Evolutionary conservation across 2,797 vertebrate species (phyloP).

Genomic region (Pagetopsis macropterus): DNA sequence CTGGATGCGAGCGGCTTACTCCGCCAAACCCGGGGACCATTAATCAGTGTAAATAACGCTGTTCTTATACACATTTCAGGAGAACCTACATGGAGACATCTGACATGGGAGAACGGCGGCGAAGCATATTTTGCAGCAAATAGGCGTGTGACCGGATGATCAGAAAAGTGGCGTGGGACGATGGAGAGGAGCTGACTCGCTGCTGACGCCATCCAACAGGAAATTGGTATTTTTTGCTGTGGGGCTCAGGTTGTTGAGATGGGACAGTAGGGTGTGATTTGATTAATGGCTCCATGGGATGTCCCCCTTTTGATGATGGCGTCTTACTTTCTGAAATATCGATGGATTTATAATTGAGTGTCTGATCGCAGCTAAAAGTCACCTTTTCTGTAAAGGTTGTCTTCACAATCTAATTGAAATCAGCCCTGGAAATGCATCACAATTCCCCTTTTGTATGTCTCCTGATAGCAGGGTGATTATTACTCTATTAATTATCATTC

Average conservation of each 20-base stretch:
- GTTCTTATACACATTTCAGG: conserved; percentile 80
- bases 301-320: conserved; percentile 36
- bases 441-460: not conserved
- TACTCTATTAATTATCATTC: conserved; percentile 49
- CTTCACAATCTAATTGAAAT: not conserved
- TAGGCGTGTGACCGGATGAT: conserved; percentile 59
- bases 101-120: conserved; percentile 63
- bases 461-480: conserved; percentile 36
- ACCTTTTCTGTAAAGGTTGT: conserved; percentile 17
- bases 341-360: conserved; percentile 36
- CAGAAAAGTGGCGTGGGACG: conserved; percentile 43
- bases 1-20: conserved; percentile 70
- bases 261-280: conserved; percentile 60
- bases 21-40: conserved; percentile 74
- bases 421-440: not conserved
- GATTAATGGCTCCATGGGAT: conserved; percentile 73
- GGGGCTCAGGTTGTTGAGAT: conserved; percentile 44
- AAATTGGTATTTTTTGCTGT: conserved; percentile 69
- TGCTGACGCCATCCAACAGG: conserved; percentile 71
- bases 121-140: conserved; percentile 62
- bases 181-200: conserved; percentile 41
- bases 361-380: not conserved
- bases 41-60: conserved; percentile 84
- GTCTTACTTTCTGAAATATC: conserved; percentile 54
- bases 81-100: conserved; percentile 65